These are phyloP conservation scores for Hyphantria cunea DNA, from an alignment of 1,140 invertebrate genomes.

Conservation along the genomic window DNA sequence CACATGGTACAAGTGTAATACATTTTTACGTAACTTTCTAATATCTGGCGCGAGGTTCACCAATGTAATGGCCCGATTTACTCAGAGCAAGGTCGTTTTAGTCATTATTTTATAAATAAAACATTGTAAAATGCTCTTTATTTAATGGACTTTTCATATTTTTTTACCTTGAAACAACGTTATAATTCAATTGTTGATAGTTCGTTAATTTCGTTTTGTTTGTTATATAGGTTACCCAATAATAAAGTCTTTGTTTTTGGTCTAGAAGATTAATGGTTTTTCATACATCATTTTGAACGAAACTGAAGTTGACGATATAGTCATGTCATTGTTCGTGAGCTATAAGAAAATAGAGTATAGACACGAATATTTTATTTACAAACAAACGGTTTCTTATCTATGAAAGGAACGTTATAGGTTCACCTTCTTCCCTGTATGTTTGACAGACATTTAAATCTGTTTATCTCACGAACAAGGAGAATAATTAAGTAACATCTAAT, in stretches of 20 bases:
- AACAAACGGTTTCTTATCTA: too few relatives aligned
- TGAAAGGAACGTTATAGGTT: too few relatives aligned
- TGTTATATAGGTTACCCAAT: background rate
- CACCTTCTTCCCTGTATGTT: too few relatives aligned
- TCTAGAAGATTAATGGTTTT: constrained; percentile 4
- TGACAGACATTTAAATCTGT: too few relatives aligned
- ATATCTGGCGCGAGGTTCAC: constrained; percentile 58
- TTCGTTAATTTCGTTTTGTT: background rate
- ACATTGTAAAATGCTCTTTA: constrained; percentile 33
- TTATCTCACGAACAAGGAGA: too few relatives aligned
- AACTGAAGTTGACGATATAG: background rate
- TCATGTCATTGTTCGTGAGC: too few relatives aligned
- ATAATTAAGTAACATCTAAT: too few relatives aligned
- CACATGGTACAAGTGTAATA: constrained; percentile 47
- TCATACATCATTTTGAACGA: background rate
- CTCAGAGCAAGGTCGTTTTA: constrained; percentile 59
- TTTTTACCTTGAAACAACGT: constrained; percentile 20
- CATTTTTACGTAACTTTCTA: constrained; percentile 56
- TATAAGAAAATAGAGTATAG: background rate
- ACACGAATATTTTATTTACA: too few relatives aligned
- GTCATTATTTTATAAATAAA: constrained; percentile 40
- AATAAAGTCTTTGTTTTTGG: background rate
- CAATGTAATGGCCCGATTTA: constrained; percentile 54
- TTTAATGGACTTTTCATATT: constrained; percentile 17
- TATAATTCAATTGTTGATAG: background rate